Evolutionary conservation across 1,140 invertebrate genomes (phyloP).

Genomic region (Drosophila watanabei): DNA sequence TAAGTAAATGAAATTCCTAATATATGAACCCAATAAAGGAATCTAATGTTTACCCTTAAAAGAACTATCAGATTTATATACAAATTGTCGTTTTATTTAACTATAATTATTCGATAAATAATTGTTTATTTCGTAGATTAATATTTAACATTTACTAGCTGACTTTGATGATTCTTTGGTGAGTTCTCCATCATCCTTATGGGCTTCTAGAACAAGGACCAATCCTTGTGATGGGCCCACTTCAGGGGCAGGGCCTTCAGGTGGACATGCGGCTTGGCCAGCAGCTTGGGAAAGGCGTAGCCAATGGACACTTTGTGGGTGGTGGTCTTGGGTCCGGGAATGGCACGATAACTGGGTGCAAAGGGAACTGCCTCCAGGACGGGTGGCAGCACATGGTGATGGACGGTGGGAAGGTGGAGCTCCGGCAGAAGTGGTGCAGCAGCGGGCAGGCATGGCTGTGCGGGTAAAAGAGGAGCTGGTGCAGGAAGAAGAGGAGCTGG

Average conservation of each 20-base stretch:
- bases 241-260: slow-evolving; percentile 67
- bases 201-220: slow-evolving; percentile 65
- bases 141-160: slow-evolving; percentile 22
- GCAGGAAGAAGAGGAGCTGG: slow-evolving; percentile 30
- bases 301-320: slow-evolving; percentile 77
- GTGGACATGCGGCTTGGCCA: slow-evolving; percentile 67
- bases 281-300: slow-evolving; percentile 70
- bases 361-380: slow-evolving; percentile 68
- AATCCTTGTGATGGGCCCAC: slow-evolving; percentile 66
- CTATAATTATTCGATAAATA: slow-evolving; percentile 41
- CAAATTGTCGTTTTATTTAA: slow-evolving; percentile 8
- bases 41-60: too few species aligned
- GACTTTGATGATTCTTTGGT: slow-evolving; percentile 44
- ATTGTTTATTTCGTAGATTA: slow-evolving; percentile 16
- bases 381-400: slow-evolving; percentile 68
- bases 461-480: slow-evolving; percentile 24
- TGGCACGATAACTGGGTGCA: slow-evolving; percentile 70
- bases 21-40: too few species aligned
- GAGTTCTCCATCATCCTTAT: background rate
- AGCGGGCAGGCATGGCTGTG: slow-evolving; percentile 15
- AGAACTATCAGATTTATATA: background rate
- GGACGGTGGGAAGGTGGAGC: slow-evolving; percentile 41
- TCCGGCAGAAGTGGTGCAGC: slow-evolving; percentile 42
- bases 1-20: too few species aligned
- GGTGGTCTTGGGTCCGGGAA: slow-evolving; percentile 75